Evolutionary conservation across 2,113 vertebrate species (phyloP).

Genomic region (Sialia sialis): DNA sequence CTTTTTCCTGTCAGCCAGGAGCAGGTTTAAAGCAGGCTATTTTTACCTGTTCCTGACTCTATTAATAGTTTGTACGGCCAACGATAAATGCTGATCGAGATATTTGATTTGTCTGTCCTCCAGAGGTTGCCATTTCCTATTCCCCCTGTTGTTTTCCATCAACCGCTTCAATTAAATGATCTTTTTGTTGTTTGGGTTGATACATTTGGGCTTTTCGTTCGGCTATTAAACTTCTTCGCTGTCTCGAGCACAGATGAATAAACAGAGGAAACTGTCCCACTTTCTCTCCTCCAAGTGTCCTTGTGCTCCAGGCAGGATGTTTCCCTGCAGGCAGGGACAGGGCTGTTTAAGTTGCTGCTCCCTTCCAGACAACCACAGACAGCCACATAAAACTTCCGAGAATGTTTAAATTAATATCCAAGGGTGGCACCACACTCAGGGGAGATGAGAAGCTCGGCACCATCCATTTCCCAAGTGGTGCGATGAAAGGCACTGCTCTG

Average conservation of each 20-base stretch:
- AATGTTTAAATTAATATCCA: background rate
- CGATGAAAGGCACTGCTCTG: background rate
- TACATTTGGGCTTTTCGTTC: background rate
- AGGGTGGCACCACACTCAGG: background rate
- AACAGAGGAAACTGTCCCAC: background rate
- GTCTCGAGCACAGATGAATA: background rate
- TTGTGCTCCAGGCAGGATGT: background rate
- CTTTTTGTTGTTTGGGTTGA: background rate
- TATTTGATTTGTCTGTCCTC: conserved; percentile 21
- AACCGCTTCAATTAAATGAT: background rate
- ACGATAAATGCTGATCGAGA: conserved; percentile 4
- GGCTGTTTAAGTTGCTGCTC: background rate
- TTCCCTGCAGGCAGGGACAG: background rate
- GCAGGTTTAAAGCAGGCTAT: conserved; percentile 10
- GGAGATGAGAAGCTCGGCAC: background rate
- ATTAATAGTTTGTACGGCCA: conserved; percentile 19
- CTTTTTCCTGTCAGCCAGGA: background rate
- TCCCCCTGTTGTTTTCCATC: background rate
- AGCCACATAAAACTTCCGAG: rapidly evolving
- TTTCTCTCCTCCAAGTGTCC: background rate
- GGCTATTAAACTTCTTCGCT: background rate
- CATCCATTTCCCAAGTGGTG: background rate
- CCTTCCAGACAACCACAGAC: background rate
- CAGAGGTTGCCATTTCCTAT: background rate
- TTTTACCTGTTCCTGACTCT: conserved; percentile 30